Evolutionary conservation across 1,140 invertebrate species (phyloP).

Genomic region (Mycetomoellerius zeteki): DNA sequence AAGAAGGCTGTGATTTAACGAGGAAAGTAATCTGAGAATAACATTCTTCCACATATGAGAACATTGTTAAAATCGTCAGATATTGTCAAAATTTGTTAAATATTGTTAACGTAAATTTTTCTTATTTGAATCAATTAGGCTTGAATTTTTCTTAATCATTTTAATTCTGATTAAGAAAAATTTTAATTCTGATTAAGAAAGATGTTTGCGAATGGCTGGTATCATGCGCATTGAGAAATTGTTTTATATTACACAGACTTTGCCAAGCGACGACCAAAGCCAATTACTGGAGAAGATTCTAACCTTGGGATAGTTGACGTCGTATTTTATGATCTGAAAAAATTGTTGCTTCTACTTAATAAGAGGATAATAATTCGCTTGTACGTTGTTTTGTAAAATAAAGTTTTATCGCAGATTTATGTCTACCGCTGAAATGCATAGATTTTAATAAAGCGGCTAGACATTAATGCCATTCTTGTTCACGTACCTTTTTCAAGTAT

Average conservation of each 20-base stretch:
- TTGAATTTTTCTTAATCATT: neutral
- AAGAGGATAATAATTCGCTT: conserved; percentile 39
- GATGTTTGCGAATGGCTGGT: neutral
- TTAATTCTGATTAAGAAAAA: neutral
- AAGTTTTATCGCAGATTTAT: conserved; percentile 47
- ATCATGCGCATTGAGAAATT: conserved; percentile 36
- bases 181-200: neutral
- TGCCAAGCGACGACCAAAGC: conserved; percentile 28
- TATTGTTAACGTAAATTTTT: neutral
- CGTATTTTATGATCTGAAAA: conserved; percentile 21
- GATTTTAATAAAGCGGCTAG: neutral
- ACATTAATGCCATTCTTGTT: conserved; percentile 28
- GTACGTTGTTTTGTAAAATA: conserved; percentile 59
- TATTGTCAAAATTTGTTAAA: conserved; percentile 15
- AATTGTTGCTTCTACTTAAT: conserved; percentile 44
- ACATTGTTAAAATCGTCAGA: neutral
- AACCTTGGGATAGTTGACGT: conserved; percentile 4
- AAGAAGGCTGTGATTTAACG: conserved; percentile 4
- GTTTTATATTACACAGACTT: neutral
- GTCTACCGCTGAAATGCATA: conserved; percentile 3
- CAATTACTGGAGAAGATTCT: conserved; percentile 24
- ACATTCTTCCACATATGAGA: neutral
- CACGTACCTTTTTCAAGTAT: conserved; percentile 13
- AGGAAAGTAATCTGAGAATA: neutral
- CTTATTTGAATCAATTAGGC: neutral